Evolutionary conservation across 2,113 vertebrate genomes (phyloP).

Genomic region (Heliornis fulica): DNA sequence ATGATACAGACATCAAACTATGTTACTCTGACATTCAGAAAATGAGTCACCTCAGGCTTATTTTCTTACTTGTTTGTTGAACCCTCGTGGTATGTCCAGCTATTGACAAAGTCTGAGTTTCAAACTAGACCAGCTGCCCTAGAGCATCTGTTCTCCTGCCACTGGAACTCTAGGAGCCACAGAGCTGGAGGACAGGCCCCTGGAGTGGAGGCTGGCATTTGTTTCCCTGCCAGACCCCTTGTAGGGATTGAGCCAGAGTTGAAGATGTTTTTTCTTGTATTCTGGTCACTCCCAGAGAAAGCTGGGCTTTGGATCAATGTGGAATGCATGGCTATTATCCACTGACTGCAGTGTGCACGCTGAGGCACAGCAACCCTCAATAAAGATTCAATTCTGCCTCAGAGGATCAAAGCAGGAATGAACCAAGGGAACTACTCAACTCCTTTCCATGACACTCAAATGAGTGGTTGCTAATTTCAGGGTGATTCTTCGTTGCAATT

Average conservation of each 20-base stretch:
- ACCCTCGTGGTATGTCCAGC: neutral
- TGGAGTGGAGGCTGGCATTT: neutral
- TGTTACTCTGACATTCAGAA: neutral
- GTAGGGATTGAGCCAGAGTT: conserved; percentile 39
- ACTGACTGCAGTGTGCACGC: neutral
- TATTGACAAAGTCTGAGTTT: neutral
- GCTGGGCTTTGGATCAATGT: conserved; percentile 54
- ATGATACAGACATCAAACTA: neutral
- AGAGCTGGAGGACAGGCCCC: neutral
- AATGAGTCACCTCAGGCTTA: conserved; percentile 19
- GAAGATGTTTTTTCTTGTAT: conserved; percentile 51
- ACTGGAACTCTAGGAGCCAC: neutral
- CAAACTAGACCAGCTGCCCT: conserved; percentile 18
- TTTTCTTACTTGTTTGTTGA: conserved; percentile 22
- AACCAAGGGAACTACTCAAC: conserved; percentile 8
- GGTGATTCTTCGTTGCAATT: neutral
- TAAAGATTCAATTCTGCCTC: conserved; percentile 51
- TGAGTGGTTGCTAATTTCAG: neutral
- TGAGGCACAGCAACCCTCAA: conserved; percentile 24
- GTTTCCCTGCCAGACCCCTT: conserved; percentile 2
- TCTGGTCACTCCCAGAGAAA: conserved; percentile 49
- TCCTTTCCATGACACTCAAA: conserved; percentile 4
- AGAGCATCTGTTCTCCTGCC: neutral
- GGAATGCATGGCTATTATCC: conserved; percentile 45
- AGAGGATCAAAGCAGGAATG: conserved; percentile 27